Percentiles rank a stretch among this genome's conserved stretches.
Evolutionary conservation across 2,113 vertebrate genomes (phyloP).

Genomic region (Thermophis baileyi): DNA sequence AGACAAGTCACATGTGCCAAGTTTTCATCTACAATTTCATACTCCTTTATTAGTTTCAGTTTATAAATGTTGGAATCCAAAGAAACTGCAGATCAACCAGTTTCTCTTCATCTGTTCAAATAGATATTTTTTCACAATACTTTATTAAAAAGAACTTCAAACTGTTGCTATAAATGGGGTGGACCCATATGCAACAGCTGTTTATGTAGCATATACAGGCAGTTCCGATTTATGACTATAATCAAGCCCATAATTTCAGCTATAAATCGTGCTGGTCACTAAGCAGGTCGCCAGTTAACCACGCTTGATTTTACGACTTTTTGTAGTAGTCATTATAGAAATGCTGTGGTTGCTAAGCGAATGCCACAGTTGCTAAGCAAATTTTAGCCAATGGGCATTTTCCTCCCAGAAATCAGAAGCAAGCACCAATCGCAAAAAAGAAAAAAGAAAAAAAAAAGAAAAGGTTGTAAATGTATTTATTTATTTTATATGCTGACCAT

Average conservation of each 20-base stretch:
- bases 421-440: neutral
- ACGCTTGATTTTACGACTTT: neutral
- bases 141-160: neutral
- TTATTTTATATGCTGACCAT: neutral
- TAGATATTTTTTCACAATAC: neutral
- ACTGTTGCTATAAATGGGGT: neutral
- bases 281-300: neutral
- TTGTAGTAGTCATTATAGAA: neutral
- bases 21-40: neutral
- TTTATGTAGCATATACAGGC: neutral
- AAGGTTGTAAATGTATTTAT: neutral
- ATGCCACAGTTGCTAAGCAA: neutral
- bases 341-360: neutral
- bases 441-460: no score
- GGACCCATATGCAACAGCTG: neutral
- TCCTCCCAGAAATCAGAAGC: neutral
- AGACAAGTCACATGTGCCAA: neutral
- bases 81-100: neutral
- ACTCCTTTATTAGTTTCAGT: neutral
- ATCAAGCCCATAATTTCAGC: neutral
- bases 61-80: neutral
- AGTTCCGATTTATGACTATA: neutral
- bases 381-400: neutral
- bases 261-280: neutral
- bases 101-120: neutral